Evolutionary conservation across 2,888 invertebrate genomes (phyloP).

Genomic region (Amblyteles armatorius): DNA sequence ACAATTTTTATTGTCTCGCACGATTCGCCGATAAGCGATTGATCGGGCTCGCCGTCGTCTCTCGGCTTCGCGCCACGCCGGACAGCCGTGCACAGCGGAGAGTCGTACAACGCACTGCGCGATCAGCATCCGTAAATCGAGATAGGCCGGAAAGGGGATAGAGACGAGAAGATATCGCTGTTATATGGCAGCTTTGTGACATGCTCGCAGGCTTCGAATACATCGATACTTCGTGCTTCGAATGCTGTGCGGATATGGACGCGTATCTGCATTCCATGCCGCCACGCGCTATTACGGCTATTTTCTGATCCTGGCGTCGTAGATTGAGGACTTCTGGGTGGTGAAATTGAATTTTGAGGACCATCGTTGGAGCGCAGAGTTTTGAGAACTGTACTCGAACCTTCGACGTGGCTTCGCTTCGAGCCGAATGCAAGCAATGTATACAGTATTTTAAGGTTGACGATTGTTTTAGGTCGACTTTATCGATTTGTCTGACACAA

Average conservation of each 20-base stretch:
- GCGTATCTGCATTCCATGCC: constrained; percentile 11
- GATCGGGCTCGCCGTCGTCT: constrained; percentile 42
- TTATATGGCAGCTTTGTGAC: constrained; percentile 43
- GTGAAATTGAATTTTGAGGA: constrained; percentile 3
- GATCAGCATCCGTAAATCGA: constrained; percentile 64
- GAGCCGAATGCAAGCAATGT: background rate
- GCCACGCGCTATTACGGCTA: constrained; percentile 23
- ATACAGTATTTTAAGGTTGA: background rate
- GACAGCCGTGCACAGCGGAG: background rate
- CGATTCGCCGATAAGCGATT: constrained; percentile 54
- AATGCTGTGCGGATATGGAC: constrained; percentile 40
- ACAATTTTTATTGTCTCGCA: constrained; percentile 57
- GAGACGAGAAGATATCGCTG: constrained; percentile 45
- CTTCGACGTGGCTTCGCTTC: background rate
- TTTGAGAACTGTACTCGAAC: background rate
- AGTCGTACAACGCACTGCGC: constrained; percentile 40
- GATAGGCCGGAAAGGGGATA: constrained; percentile 54
- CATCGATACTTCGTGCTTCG: constrained; percentile 25
- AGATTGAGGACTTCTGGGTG: background rate
- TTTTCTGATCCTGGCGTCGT: constrained; percentile 13
- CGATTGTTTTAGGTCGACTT: background rate
- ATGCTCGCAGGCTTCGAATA: constrained; percentile 11
- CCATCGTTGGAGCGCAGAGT: background rate
- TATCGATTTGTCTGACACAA: background rate
- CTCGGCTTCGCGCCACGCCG: background rate